Base-by-base conservation (phyloP, 1,140 invertebrate species). In the Ooceraea biroi region DNA sequence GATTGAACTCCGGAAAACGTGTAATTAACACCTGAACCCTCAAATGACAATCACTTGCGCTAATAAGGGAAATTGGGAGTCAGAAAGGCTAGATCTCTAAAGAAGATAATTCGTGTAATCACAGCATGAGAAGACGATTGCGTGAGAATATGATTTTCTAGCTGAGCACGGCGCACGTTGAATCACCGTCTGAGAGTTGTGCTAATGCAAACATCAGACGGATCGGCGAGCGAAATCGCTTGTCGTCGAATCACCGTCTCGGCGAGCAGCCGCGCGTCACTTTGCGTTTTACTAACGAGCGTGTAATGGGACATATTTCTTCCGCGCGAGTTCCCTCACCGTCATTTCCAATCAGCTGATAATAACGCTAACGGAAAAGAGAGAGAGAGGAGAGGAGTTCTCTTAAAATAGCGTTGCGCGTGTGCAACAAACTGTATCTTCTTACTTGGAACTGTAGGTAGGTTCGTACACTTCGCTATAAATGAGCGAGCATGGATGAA, bases 321-420 rank as follows among this genome's bases (percentile, higher is more conserved):
- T 58, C 30, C 65, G n/a, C 25, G 50, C 66, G 52, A 77, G 48
- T 41, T 66, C 25, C 61, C 30, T 52, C 73, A 50, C 63, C 50
- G 76, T 80, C 76, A 69, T 80, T 80, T 80, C 76, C 76, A 80
- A 80, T 80, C 76, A 80, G 50, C 50, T 36, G 25, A 22, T 80
- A 80, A 80, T 80, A 80, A 80, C 12, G 65, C 65, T 12, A 3
- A 65, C 7, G 36, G 36, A 36, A 7, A 36, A 36, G 36, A 7
- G 36, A 7, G 36, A 36, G 36, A 7, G 36, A 7, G 36, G 36
- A 36, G 36, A 7, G 36, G 36, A 36, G 65, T 22, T 17, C 22
- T 69, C 65, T 71, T 80, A 69, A 69, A 80, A 58, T 57, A 80
- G 50, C 36, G 63, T 80, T 71, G 57, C 76, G 63, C 41, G 41